A percentile compares a stretch with the other conserved stretches of the same genome.
Evolutionary conservation across 2,797 vertebrate species (phyloP).

Genomic region (Distichodus sexfasciatus): DNA sequence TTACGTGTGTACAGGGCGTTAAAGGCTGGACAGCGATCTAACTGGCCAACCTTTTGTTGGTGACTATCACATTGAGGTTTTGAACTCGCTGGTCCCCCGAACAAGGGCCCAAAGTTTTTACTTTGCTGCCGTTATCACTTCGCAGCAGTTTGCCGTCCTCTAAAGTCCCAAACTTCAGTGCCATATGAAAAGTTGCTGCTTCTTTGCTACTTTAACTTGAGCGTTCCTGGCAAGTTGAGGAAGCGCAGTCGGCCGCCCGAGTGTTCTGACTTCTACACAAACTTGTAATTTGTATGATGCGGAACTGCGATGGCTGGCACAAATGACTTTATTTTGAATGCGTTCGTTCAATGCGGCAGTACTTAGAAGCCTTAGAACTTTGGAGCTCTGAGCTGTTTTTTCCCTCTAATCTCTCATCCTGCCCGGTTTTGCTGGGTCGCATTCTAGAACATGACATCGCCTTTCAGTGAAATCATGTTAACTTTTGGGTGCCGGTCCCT

Average conservation of each 20-base stretch:
- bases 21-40: too few relatives aligned
- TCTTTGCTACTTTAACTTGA: not conserved
- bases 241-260: not conserved
- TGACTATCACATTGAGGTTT: too few relatives aligned
- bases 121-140: too few relatives aligned
- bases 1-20: too few relatives aligned
- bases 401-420: slow-evolving; percentile 11
- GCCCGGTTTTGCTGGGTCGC: slow-evolving; percentile 5
- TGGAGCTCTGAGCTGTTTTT: not conserved
- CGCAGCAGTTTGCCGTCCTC: too few relatives aligned
- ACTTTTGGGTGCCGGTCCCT: slow-evolving; percentile 25
- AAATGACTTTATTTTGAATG: not conserved
- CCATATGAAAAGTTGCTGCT: not conserved
- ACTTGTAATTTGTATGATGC: slow-evolving; percentile 21
- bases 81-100: too few relatives aligned
- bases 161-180: too few relatives aligned
- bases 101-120: too few relatives aligned
- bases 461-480: slow-evolving; percentile 40
- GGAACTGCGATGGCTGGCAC: slow-evolving; percentile 13
- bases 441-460: slow-evolving; percentile 16
- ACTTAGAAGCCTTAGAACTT: slow-evolving; percentile 25
- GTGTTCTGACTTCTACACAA: slow-evolving; percentile 7
- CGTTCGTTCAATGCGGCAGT: not conserved
- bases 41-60: too few relatives aligned
- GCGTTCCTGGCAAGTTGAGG: not conserved